A percentile compares a stretch with the other conserved stretches of the same genome.
Conservation (phyloP, 1,140 invertebrate genomes). For the Lasioglossum baleicum region DNA sequence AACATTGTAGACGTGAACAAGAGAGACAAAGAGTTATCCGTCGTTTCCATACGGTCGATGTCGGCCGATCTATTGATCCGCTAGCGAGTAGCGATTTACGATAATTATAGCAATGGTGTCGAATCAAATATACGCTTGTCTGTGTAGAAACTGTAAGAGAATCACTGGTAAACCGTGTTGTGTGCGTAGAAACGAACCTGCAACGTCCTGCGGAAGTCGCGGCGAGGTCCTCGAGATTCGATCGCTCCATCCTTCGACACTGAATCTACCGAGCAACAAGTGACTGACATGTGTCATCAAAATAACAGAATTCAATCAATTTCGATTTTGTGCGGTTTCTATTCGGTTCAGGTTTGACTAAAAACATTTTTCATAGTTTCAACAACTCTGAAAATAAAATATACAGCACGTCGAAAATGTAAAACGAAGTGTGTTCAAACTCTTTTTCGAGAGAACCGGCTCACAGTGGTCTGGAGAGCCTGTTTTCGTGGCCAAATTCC, state of each 20-base stretch:
- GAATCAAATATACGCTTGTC: slow-evolving; percentile 47
- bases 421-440: no score
- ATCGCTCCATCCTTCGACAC: not conserved
- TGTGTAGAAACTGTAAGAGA: slow-evolving; percentile 29
- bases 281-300: no score
- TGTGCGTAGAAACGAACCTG: slow-evolving; percentile 31
- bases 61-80: not conserved
- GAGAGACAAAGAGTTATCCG: not conserved
- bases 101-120: slow-evolving; percentile 23
- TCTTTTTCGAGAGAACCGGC: no score
- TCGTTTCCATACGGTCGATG: not conserved
- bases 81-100: slow-evolving; percentile 20
- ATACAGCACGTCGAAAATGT: no score
- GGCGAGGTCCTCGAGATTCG: not conserved
- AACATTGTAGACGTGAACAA: not conserved
- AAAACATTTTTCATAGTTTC: no score
- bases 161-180: slow-evolving; percentile 30
- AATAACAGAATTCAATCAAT: no score
- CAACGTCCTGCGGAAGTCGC: slow-evolving; percentile 1
- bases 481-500: no score
- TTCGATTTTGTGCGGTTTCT: no score
- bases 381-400: no score
- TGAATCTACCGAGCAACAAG: no score
- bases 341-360: no score
- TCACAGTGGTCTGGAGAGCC: no score